Base-by-base conservation (phyloP, 2,113 vertebrate genomes). In the Pandion haliaetus region DNA sequence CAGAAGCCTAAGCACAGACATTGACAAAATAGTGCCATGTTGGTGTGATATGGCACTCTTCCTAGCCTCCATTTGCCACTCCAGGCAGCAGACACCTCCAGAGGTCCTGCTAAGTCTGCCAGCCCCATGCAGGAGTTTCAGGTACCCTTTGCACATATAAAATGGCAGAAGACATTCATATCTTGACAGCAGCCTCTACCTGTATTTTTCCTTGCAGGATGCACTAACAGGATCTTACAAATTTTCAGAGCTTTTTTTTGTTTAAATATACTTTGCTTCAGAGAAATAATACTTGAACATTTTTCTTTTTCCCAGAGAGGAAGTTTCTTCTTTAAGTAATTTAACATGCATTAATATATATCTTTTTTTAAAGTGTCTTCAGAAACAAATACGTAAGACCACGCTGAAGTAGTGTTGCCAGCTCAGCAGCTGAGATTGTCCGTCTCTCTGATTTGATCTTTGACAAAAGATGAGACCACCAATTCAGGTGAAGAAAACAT, bases 11-110 rank as follows among this genome's bases (percentile, higher is more conserved):
- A 36, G 13, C 49, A 45, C 14, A 44, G 31, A 34, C 12, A n/a
- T n/a, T n/a, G n/a, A n/a, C n/a, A n/a, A 42, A 28, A 25, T 10
- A 31, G 17, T n/a, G n/a, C 6, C 14, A 13, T 57, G 77, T 63
- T 47, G 14, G 7, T 67, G 11, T 12, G 44, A 25, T 42, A 32
- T 61, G 20, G 4, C 1, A 1, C 12, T 61, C 14, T 72, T 36
- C 18, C 21, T 24, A 54, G 7, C 6, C 11, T 72, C 21, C 42
- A 5, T n/a, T 14, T 40, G 5, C 17, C 16, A 14, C 8, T 61
- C 5, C 10, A 36, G 36, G n/a, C 7, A 66, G 0, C 40, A 26
- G 17, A 7, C 7, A 32, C 7, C 12, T 63, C 26, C 20, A 19
- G 2, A 14, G 8, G 4, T 36, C 47, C 49, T 78, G 19, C 26